Evolutionary conservation across 2,113 vertebrate species (phyloP), one percentile per base, ranked within the genome.

Genomic region (Tenebrosternarchus preto): DNA sequence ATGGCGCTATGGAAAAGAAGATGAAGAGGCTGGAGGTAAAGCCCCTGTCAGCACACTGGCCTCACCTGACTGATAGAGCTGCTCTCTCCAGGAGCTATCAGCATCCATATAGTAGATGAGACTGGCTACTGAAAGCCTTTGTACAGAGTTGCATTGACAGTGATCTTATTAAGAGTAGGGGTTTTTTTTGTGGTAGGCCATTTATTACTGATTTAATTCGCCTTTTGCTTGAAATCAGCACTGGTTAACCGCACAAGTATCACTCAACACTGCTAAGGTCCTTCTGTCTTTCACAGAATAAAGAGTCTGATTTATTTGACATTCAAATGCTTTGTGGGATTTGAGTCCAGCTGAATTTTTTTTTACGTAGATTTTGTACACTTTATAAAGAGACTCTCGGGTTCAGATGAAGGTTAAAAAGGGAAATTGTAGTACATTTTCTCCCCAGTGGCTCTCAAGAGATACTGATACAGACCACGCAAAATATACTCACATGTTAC

Each of bases 1-100:
- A 93, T 73, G 80, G 61, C 0, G 85, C 91, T 80, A 94, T 98
- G 95, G 96, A 94, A 80, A 96, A 90, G 78, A 98, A 95, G 89
- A 90, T 95, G 89, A 96, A 97, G 85, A 94, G 92, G 24, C 69
- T 98, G 73, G 95, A 99, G 96, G 98, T 98, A 95, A 50, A 43
- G 59, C 29, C 27, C 24, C 25, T 17, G 19, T 17, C 20, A 29
- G 56, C 39, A 70, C 61, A 71, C 56, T 16, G 7, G 24, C 64
- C 8, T 22, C 73, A 19, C 53, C 20, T n/a, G 1, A 67, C 2
- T 29, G 2, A 12, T 64, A 29, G 12, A 16, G 61, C 6, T 17
- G 11, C 25, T 29, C 11, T 29, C 12, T 19, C 2, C 9, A 16
- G 9, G 5, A 16, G 25, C 19, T 20, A 19, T 61, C 59, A 61